Percentiles rank a stretch among this genome's conserved stretches.
These are phyloP conservation scores for Micromussa lordhowensis DNA, from an alignment of 92 coral and sea anemone species.

Conservation along the genomic window DNA sequence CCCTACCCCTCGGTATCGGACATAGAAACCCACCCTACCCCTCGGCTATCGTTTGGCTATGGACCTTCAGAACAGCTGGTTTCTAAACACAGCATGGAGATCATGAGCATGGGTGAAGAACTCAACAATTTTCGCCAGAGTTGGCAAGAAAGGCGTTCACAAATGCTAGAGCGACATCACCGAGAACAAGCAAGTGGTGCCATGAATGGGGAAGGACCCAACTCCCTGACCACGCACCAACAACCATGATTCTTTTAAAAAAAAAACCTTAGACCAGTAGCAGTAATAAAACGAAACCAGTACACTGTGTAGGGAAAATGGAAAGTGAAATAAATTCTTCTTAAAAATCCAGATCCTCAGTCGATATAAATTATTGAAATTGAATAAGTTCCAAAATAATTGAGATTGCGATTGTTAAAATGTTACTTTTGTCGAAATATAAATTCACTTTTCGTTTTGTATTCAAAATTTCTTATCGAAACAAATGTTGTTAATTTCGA, in stretches of 20 bases:
- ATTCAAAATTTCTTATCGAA: too few species aligned
- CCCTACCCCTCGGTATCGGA: slow-evolving; percentile 67
- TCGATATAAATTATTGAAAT: too few species aligned
- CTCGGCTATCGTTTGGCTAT: slow-evolving; percentile 69
- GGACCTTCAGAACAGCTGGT: slow-evolving; percentile 78
- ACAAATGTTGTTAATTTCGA: too few species aligned
- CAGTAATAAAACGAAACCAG: too few species aligned
- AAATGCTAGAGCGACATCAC: slow-evolving; percentile 36
- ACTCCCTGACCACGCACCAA: not conserved
- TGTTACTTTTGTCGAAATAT: too few species aligned
- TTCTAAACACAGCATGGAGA: slow-evolving; percentile 81
- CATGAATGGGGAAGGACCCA: not conserved
- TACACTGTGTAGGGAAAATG: too few species aligned
- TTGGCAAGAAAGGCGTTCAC: slow-evolving; percentile 70
- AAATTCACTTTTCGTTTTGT: too few species aligned
- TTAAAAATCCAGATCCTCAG: too few species aligned
- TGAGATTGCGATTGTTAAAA: too few species aligned
- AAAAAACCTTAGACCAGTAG: not conserved
- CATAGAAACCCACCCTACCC: slow-evolving; percentile 47
- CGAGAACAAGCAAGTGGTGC: slow-evolving; percentile 20
- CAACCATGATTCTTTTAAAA: not conserved
- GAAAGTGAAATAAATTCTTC: too few species aligned
- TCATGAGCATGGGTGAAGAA: slow-evolving; percentile 75
- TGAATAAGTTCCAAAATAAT: too few species aligned
- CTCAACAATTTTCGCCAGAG: slow-evolving; percentile 59